phyloP scores from a whole-genome alignment of 2,797 vertebrate genomes.

The Phoeniculus purpureus region DNA sequence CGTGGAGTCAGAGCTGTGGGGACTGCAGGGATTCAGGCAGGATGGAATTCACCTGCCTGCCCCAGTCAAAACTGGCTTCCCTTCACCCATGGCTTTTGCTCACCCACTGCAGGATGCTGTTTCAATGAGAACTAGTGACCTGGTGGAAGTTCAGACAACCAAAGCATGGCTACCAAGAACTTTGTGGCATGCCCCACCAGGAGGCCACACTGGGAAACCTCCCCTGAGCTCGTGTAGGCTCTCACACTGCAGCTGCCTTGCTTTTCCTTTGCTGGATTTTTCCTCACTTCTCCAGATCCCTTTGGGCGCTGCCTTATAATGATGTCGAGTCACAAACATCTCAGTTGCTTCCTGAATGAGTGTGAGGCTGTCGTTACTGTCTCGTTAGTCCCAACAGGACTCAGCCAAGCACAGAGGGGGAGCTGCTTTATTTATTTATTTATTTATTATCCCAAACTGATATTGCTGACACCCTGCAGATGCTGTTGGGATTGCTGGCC shows the following conservation, averaged over 20 bases:
- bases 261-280: neutral
- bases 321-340: neutral
- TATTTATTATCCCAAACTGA: neutral
- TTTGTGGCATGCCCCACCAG: neutral
- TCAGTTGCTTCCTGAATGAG: neutral
- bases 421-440: neutral
- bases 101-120: accelerated
- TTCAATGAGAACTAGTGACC: neutral
- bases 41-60: neutral
- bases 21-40: neutral
- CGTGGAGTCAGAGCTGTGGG: accelerated
- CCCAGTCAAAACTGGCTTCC: neutral
- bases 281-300: neutral
- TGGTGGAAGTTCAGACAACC: neutral
- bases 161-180: neutral
- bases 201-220: neutral
- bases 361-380: neutral
- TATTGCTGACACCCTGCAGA: neutral
- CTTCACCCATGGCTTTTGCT: neutral
- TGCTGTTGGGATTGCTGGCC: neutral
- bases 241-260: neutral
- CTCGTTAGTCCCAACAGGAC: neutral
- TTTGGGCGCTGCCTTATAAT: neutral
- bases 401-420: neutral
- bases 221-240: neutral